Percentiles rank a stretch among this genome's conserved stretches.
Conservation (phyloP, 2,888 invertebrate species). For the Trichacis sp. region DNA sequence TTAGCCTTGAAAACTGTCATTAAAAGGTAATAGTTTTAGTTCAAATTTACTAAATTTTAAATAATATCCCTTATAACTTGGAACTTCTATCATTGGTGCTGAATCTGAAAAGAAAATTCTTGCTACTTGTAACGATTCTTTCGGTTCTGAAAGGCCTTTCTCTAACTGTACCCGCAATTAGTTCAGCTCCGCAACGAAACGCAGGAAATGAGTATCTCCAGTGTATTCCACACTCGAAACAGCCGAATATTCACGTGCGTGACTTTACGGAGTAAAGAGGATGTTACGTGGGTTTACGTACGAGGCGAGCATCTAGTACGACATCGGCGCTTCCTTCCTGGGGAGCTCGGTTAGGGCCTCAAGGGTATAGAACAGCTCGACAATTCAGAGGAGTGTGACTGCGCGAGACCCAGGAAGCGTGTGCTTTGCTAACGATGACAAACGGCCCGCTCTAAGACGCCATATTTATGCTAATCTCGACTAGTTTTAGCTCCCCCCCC, state of each 20-base stretch:
- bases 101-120: too few species aligned
- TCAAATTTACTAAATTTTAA: too few species aligned
- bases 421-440: conserved; percentile 70
- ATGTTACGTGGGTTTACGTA: conserved; percentile 36
- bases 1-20: too few species aligned
- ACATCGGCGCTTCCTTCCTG: conserved; percentile 65
- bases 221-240: not conserved
- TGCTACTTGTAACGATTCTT: too few species aligned
- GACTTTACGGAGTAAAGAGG: conserved; percentile 29
- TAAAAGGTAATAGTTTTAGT: too few species aligned
- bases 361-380: conserved; percentile 59
- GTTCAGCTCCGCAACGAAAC: too few species aligned
- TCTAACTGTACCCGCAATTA: too few species aligned
- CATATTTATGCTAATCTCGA: conserved; percentile 69
- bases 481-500: conserved; percentile 34
- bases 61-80: too few species aligned
- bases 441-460: conserved; percentile 67
- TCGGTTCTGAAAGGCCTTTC: too few species aligned
- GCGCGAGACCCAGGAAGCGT: conserved; percentile 68
- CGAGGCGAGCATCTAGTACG: conserved; percentile 48
- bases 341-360: conserved; percentile 49
- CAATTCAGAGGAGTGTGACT: conserved; percentile 63
- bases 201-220: conserved; percentile 1
- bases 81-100: too few species aligned
- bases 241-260: conserved; percentile 39